Percentiles rank a stretch among this genome's conserved stretches.
Conservation (phyloP, 2,113 vertebrate species). For the Edolisoma coerulescens region DNA sequence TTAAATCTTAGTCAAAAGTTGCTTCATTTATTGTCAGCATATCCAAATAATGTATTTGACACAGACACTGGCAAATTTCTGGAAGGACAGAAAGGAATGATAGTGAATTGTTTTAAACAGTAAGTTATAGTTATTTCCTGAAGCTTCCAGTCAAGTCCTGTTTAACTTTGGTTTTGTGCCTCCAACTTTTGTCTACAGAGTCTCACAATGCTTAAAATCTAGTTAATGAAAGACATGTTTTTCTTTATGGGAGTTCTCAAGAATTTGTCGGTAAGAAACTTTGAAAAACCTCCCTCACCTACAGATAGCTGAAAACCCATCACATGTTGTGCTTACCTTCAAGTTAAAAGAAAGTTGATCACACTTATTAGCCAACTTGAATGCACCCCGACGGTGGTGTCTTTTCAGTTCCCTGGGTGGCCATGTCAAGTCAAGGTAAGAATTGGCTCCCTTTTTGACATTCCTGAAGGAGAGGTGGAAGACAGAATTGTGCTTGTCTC, state of each 20-base stretch:
- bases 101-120: background rate
- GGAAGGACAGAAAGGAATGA: background rate
- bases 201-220: background rate
- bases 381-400: no score
- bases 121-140: background rate
- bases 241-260: background rate
- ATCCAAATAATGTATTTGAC: background rate
- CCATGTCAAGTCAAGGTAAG: fast-evolving
- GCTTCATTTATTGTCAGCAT: background rate
- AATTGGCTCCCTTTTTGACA: background rate
- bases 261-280: background rate
- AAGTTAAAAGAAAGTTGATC: background rate
- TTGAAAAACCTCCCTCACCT: background rate
- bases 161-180: background rate
- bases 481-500: background rate
- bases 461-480: background rate
- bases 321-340: background rate
- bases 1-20: background rate
- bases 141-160: background rate
- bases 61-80: background rate
- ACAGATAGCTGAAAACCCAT: background rate
- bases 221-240: background rate
- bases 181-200: background rate
- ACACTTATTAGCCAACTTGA: background rate
- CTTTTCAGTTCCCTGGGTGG: background rate